phyloP scores from a whole-genome alignment of 64 coral and sea anemone species.

The Dendrophyllia cribrosa region DNA sequence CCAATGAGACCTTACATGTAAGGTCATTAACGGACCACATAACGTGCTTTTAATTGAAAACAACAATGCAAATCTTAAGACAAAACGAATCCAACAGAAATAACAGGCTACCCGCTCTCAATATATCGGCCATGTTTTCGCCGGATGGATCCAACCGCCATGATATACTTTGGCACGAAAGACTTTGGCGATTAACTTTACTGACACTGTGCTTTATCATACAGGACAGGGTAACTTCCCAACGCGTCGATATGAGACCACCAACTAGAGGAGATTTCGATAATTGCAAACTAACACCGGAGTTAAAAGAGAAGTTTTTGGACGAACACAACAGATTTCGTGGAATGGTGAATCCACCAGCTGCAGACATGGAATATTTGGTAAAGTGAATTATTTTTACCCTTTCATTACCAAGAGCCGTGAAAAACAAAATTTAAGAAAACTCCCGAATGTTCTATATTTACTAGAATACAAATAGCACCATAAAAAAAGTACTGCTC shows the following conservation, averaged over 20 bases:
- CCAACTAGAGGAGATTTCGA: conserved; percentile 47
- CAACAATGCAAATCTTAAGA: too few species aligned
- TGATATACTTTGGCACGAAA: neutral
- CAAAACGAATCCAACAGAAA: too few species aligned
- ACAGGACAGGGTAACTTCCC: too few species aligned
- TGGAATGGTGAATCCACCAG: conserved; percentile 41
- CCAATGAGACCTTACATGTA: too few species aligned
- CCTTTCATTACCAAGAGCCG: too few species aligned
- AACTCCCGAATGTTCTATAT: too few species aligned
- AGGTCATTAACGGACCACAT: too few species aligned
- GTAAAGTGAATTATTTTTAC: conserved; percentile 5
- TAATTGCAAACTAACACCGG: conserved; percentile 6
- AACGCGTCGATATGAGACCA: too few species aligned
- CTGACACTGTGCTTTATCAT: neutral
- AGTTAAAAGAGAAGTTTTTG: conserved; percentile 60
- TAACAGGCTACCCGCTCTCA: neutral
- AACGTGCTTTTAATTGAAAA: too few species aligned
- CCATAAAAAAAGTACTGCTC: too few species aligned
- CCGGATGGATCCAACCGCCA: neutral
- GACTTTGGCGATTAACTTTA: neutral
- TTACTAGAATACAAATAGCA: too few species aligned
- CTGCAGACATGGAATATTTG: conserved; percentile 82
- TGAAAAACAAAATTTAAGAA: too few species aligned
- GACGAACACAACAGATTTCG: conserved; percentile 72
- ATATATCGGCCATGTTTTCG: neutral